Percentiles rank a stretch among this genome's conserved stretches.
phyloP scores from a whole-genome alignment of 2,113 vertebrate species.

The Sturnira hondurensis region DNA sequence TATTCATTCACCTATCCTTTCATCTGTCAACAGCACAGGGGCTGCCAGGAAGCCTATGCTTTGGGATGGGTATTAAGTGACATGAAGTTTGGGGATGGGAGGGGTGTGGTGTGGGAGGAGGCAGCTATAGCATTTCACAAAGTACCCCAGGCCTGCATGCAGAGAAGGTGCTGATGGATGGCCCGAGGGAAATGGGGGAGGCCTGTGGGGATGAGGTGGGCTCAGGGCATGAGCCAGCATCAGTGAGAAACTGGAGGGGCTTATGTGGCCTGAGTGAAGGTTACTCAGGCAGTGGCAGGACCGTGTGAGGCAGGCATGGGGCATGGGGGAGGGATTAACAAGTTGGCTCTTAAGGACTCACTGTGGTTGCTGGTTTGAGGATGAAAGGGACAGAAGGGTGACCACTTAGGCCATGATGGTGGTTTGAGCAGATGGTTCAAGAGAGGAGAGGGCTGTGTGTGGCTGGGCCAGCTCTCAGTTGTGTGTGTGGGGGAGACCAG shows the following conservation, averaged over 20 bases:
- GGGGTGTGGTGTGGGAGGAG: not conserved
- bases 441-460: not conserved
- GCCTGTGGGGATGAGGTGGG: not conserved
- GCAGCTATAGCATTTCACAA: too few relatives aligned
- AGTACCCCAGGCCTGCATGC: not conserved
- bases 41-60: not conserved
- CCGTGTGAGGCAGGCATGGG: too few relatives aligned
- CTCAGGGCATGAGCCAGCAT: not conserved
- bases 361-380: not conserved
- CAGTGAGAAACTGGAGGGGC: not conserved
- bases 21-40: not conserved
- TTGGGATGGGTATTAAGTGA: not conserved
- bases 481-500: not conserved
- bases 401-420: not conserved
- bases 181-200: not conserved
- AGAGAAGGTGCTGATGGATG: not conserved
- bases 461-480: not conserved
- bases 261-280: not conserved
- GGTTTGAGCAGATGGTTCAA: rapidly evolving
- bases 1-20: not conserved
- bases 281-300: not conserved
- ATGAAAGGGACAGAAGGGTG: not conserved
- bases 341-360: not conserved
- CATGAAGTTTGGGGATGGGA: not conserved
- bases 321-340: not conserved